Conservation (phyloP, 2,888 invertebrate species). For the Branchipolynoe longqiensis region DNA sequence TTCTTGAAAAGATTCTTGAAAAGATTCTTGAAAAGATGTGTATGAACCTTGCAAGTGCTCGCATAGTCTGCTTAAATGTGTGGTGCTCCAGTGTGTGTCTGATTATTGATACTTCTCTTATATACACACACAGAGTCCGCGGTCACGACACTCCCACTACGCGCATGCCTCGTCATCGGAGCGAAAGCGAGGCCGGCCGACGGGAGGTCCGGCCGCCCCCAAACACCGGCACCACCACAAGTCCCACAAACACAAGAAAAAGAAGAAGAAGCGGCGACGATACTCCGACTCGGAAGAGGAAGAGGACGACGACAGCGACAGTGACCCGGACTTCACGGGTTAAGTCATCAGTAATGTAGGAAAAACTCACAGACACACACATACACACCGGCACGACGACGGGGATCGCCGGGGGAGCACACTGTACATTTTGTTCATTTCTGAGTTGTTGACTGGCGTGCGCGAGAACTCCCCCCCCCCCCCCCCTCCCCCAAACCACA, state of each 20-base stretch:
- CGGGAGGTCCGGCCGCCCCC: background rate
- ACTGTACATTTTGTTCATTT: slow-evolving; percentile 25
- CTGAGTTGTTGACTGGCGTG: slow-evolving; percentile 45
- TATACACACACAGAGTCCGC: slow-evolving; percentile 54
- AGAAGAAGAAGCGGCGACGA: slow-evolving; percentile 74
- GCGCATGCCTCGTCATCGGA: slow-evolving; percentile 48
- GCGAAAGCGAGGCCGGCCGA: slow-evolving; percentile 17
- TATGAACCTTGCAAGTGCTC: no score
- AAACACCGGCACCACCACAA: slow-evolving; percentile 53
- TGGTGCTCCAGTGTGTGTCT: no score
- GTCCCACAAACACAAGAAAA: slow-evolving; percentile 63
- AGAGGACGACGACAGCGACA: slow-evolving; percentile 76
- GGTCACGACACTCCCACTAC: slow-evolving; percentile 50
- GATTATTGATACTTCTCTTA: no score
- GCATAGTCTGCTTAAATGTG: no score
- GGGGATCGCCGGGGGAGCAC: background rate
- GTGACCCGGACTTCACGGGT: slow-evolving; percentile 64
- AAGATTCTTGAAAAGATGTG: no score
- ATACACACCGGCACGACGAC: background rate
- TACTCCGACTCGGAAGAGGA: slow-evolving; percentile 75
- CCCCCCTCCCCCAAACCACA: no score
- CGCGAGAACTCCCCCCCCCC: no score
- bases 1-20: no score
- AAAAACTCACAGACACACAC: background rate
- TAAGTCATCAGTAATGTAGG: slow-evolving; percentile 7